Conservation (phyloP, 1,140 invertebrate genomes). For the Lepidostoma basale region DNA sequence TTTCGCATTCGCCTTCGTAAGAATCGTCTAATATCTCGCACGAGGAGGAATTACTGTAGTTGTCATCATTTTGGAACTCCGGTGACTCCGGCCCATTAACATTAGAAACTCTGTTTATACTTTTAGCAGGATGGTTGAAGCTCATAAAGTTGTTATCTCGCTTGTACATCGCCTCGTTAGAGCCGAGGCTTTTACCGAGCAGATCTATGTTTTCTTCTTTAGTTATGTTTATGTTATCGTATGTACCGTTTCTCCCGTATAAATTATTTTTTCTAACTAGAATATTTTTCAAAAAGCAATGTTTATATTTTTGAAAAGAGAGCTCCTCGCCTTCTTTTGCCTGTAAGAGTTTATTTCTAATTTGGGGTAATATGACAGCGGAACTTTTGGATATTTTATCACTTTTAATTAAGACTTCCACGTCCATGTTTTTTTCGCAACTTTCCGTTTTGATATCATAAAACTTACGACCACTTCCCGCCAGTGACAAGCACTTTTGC, state of each 20-base stretch:
- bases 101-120: too few species aligned
- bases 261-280: neutral
- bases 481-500: neutral
- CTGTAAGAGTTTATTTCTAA: neutral
- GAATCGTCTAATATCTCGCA: conserved; percentile 15
- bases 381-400: conserved; percentile 33
- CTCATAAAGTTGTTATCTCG: neutral
- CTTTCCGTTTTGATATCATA: conserved; percentile 3
- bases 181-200: neutral
- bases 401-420: conserved; percentile 34
- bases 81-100: too few species aligned
- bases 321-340: neutral
- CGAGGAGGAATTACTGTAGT: conserved; percentile 7
- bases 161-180: neutral
- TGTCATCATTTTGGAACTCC: neutral
- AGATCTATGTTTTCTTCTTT: neutral
- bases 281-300: neutral
- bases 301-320: neutral
- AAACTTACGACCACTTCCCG: neutral
- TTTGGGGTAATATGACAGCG: neutral
- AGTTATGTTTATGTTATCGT: neutral
- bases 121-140: neutral
- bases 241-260: neutral
- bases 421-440: conserved; percentile 24
- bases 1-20: neutral